A percentile compares a stretch with the other conserved stretches of the same genome.
phyloP scores from a whole-genome alignment of 2,797 vertebrate species.

The Sciaenops ocellatus region DNA sequence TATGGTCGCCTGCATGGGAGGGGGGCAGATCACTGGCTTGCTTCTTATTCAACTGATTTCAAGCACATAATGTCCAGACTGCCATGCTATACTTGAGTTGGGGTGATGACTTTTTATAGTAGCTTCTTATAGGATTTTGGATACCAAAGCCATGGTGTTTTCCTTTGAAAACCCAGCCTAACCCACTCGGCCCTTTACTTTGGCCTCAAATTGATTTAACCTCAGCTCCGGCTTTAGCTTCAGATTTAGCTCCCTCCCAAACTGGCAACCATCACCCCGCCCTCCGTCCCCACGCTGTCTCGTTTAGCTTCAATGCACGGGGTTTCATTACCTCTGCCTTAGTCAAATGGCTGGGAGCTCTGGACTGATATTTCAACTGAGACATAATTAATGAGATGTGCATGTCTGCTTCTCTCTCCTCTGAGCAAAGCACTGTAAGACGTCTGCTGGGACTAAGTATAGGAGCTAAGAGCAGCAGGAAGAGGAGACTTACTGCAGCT shows the following conservation, averaged over 20 bases:
- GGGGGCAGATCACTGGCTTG: slow-evolving; percentile 6
- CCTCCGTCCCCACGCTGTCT: slow-evolving; percentile 26
- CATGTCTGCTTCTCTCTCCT: slow-evolving; percentile 65
- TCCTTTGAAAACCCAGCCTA: slow-evolving; percentile 17
- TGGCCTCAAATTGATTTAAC: slow-evolving; percentile 50
- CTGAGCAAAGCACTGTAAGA: slow-evolving; percentile 53
- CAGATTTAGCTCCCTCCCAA: slow-evolving; percentile 35
- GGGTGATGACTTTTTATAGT: slow-evolving; percentile 17
- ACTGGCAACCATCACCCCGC: not conserved
- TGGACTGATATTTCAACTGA: slow-evolving; percentile 76
- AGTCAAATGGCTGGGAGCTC: slow-evolving; percentile 73
- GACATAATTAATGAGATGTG: slow-evolving; percentile 82
- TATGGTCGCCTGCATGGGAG: slow-evolving; percentile 6
- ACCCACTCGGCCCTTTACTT: slow-evolving; percentile 3
- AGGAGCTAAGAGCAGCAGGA: slow-evolving; percentile 54
- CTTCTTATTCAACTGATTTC: slow-evolving; percentile 25
- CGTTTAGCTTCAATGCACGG: slow-evolving; percentile 50
- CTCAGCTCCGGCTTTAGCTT: slow-evolving; percentile 33
- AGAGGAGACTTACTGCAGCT: slow-evolving; percentile 40
- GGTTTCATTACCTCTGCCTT: slow-evolving; percentile 75
- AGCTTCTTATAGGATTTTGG: slow-evolving; percentile 24
- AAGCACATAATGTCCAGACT: not conserved
- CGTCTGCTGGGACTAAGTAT: slow-evolving; percentile 63
- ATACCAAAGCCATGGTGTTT: slow-evolving; percentile 30
- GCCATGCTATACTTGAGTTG: slow-evolving; percentile 6